A percentile compares a stretch with the other conserved stretches of the same genome.
phyloP scores from a whole-genome alignment of 2,888 invertebrate genomes.

The Eilema sororculum region DNA sequence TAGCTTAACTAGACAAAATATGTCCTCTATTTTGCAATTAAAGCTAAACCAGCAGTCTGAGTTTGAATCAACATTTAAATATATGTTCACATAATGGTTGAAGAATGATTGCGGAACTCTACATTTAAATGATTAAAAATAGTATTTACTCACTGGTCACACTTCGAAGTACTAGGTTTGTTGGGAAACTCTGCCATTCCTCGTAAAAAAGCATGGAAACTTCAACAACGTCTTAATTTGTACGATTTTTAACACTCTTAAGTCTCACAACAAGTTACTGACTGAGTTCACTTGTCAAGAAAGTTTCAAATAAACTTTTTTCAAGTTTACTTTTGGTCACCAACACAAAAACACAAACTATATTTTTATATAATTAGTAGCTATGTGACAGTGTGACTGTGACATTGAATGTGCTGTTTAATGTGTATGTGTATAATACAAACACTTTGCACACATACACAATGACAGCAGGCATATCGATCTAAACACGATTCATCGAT shows the following conservation, averaged over 20 bases:
- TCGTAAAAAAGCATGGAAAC: constrained; percentile 78
- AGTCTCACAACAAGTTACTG: constrained; percentile 19
- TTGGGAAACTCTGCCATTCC: constrained; percentile 71
- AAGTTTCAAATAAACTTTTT: constrained; percentile 23
- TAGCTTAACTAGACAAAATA: neutral
- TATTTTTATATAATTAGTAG: constrained; percentile 44
- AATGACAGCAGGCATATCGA: constrained; percentile 2
- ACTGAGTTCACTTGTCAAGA: constrained; percentile 23
- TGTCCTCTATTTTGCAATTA: neutral
- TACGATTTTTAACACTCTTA: constrained; percentile 32
- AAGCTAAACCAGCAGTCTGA: neutral
- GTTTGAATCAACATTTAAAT: neutral
- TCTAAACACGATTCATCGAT: neutral
- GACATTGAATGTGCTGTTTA: constrained; percentile 52
- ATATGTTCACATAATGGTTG: neutral
- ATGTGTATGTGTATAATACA: constrained; percentile 39
- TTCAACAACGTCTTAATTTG: constrained; percentile 63
- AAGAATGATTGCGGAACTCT: neutral
- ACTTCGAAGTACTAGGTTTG: constrained; percentile 61
- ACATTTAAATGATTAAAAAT: neutral
- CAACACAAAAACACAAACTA: constrained; percentile 32
- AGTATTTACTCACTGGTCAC: constrained; percentile 67
- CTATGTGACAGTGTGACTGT: constrained; percentile 30
- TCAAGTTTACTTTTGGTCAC: constrained; percentile 29
- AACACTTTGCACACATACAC: constrained; percentile 37